Percentiles rank a stretch among this genome's conserved stretches.
These are phyloP conservation scores for Tenthredo scrophulariae DNA, from an alignment of 2,888 invertebrate species.

Conservation along the genomic window DNA sequence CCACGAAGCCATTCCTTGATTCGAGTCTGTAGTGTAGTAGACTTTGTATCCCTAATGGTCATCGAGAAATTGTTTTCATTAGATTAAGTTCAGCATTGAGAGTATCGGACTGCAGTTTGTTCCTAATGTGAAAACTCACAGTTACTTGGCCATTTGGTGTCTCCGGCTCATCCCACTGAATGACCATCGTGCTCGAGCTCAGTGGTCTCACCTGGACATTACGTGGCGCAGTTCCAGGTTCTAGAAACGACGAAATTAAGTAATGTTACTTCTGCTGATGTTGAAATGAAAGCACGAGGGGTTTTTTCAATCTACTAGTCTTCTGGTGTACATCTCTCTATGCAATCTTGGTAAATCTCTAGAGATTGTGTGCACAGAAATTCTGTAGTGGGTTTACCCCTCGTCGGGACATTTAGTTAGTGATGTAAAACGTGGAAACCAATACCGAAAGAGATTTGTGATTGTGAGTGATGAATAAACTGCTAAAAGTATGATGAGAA, in stretches of 20 bases:
- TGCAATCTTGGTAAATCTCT: not conserved
- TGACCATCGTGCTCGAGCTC: slow-evolving; percentile 97
- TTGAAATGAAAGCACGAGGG: not conserved
- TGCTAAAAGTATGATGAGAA: not conserved
- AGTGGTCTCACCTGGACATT: slow-evolving; percentile 96
- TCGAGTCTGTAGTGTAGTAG: slow-evolving; percentile 95
- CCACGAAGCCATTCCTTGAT: slow-evolving; percentile 93
- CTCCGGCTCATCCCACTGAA: slow-evolving; percentile 99
- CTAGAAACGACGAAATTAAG: slow-evolving; percentile 79
- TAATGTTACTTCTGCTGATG: slow-evolving; percentile 15
- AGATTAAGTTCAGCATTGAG: not conserved
- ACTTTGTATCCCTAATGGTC: slow-evolving; percentile 95
- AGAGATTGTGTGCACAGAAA: not conserved
- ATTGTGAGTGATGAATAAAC: not conserved
- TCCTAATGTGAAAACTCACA: slow-evolving; percentile 81
- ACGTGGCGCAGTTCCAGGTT: slow-evolving; percentile 96
- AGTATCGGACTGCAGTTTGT: not conserved
- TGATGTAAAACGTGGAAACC: not conserved
- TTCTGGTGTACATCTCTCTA: not conserved
- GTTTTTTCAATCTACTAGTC: not conserved
- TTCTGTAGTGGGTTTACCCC: not conserved
- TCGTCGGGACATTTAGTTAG: not conserved
- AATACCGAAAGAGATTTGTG: not conserved
- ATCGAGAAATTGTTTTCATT: not conserved
- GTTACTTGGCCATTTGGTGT: slow-evolving; percentile 98